phyloP scores from a whole-genome alignment of 2,113 vertebrate genomes.

The Neoarius graeffei region DNA sequence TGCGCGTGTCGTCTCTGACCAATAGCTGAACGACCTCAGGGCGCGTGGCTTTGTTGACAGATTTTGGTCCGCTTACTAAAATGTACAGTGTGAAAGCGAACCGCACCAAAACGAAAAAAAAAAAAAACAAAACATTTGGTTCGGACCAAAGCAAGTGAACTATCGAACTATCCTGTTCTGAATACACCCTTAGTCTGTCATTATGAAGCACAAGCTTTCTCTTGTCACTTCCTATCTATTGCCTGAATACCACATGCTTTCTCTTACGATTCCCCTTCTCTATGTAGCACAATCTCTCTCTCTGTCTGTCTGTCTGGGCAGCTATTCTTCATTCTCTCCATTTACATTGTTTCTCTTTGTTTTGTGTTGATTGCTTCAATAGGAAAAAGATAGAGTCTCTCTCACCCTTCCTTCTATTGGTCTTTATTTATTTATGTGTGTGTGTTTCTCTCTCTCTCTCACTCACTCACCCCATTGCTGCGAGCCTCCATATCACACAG shows the following conservation, averaged over 20 bases:
- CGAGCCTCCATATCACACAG: conserved; percentile 90
- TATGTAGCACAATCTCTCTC: background rate
- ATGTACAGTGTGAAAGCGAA: too few species aligned
- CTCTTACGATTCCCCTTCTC: background rate
- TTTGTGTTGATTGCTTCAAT: background rate
- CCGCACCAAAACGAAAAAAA: too few species aligned
- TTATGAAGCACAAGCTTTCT: background rate
- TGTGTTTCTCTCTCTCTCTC: background rate
- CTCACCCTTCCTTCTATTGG: background rate
- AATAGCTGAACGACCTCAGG: too few species aligned
- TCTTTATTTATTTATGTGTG: background rate
- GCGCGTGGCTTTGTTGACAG: too few species aligned
- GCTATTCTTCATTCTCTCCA: conserved; percentile 53
- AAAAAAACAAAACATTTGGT: too few species aligned
- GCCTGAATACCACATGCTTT: background rate
- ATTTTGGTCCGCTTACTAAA: too few species aligned
- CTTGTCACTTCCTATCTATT: background rate
- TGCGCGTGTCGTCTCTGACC: too few species aligned
- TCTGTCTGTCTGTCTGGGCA: background rate
- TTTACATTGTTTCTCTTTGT: background rate
- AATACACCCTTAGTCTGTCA: background rate
- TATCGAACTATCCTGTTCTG: too few species aligned
- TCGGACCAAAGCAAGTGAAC: too few species aligned
- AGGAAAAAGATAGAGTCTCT: background rate
- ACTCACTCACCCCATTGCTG: conserved; percentile 85